Base-by-base conservation (phyloP, 2,797 vertebrate species). In the Notoglanidium macrostoma region DNA sequence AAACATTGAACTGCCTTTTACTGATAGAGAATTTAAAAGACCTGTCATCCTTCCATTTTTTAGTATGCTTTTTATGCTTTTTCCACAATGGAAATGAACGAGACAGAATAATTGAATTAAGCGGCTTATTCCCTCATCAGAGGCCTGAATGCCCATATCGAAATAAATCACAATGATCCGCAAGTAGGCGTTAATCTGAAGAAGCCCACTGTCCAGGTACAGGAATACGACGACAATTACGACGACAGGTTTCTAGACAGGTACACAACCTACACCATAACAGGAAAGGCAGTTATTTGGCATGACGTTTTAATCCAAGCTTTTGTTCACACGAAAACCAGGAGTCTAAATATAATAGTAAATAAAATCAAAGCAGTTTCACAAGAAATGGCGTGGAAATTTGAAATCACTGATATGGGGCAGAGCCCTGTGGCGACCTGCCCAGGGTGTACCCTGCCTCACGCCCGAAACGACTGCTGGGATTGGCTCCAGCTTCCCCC, bases 211-310 rank as follows among this genome's bases (percentile, higher is more conserved):
- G 46, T 29, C 46, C 6, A 6, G 23, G 86, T 21, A 40, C 67
- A 12, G 19, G n/a, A 51, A 82, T 87, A 82, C 32, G 11, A 81
- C n/a, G 73, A 86, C 35, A 63, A 12, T 63, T 35, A 29, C 55
- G 44, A 54, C 44, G 32, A 61, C 68, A 44, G 26, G 79, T 46
- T 35, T 14, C 55, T 61, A 12, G 51, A 14, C 54, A 73, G 68
- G 57, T 65, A 83, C 11, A 26, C 23, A 2, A 77, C n/a, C 23
- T 54, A 65, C n/a, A 65, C 14, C n/a, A 65, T 65, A 11, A 65
- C 26, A 5, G n/a, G n/a, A 26, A 63, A 0, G 57, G 57, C 61
- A 26, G n/a, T 63, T 63, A 63, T 63, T n/a, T 63, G 61, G 23
- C 2, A 9, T 10, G 23, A 2, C 26, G 26, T 61, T 26, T 61